A percentile compares a stretch with the other conserved stretches of the same genome.
These are phyloP conservation scores for Melanaphis sacchari DNA, from an alignment of 1,140 invertebrate species.

Conservation along the genomic window DNA sequence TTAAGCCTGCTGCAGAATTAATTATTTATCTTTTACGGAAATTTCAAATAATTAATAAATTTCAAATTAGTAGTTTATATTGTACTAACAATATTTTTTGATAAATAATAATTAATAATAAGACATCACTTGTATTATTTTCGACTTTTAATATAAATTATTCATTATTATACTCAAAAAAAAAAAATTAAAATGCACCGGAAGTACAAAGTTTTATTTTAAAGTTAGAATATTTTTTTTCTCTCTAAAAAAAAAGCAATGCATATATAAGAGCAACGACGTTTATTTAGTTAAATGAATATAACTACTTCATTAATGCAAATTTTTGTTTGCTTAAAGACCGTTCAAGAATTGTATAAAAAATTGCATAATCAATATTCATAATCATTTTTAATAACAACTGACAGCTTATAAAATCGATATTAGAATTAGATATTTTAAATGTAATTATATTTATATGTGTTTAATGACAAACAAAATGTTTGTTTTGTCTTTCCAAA, in stretches of 20 bases:
- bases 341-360: background rate
- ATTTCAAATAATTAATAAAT: slow-evolving; percentile 14
- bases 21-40: background rate
- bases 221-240: background rate
- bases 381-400: background rate
- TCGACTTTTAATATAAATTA: background rate
- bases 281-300: slow-evolving; percentile 1
- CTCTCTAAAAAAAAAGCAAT: background rate
- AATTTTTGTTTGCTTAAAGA: background rate
- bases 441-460: background rate
- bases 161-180: background rate
- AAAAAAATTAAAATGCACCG: background rate
- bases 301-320: background rate
- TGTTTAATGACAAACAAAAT: background rate
- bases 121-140: background rate
- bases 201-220: slow-evolving; percentile 6
- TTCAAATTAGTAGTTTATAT: background rate
- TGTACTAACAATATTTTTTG: slow-evolving; percentile 5
- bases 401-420: background rate
- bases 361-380: background rate
- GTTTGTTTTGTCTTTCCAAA: background rate
- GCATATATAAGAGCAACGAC: background rate
- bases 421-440: background rate
- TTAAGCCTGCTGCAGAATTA: background rate
- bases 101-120: background rate